Percentiles rank a stretch among this genome's conserved stretches.
Conservation (phyloP, 2,888 invertebrate species). For the Octonoba sinensis region DNA sequence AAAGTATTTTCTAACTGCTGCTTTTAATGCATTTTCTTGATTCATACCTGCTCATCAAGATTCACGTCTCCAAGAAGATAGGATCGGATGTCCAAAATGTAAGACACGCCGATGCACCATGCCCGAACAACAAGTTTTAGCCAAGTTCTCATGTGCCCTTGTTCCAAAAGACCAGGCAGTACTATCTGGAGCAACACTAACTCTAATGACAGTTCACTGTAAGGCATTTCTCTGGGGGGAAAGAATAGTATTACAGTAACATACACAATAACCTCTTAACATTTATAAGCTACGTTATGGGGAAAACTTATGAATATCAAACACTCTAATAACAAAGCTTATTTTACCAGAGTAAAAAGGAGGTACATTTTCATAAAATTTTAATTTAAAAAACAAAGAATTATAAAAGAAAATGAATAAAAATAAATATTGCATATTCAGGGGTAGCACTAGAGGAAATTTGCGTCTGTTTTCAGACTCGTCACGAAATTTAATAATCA, state of each 20-base stretch:
- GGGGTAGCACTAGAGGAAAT: no score
- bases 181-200: conserved; percentile 92
- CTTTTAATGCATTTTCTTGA: no score
- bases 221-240: conserved; percentile 74
- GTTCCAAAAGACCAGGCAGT: conserved; percentile 94
- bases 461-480: no score
- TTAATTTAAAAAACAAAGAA: no score
- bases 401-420: no score
- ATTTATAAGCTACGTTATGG: no score
- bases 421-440: no score
- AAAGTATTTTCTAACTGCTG: no score
- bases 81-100: conserved; percentile 87
- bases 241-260: not conserved
- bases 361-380: no score
- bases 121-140: conserved; percentile 84
- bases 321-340: not conserved
- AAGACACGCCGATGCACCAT: conserved; percentile 89
- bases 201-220: conserved; percentile 95
- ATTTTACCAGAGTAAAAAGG: no score
- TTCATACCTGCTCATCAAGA: conserved; percentile 47
- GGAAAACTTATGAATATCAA: no score
- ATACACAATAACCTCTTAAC: not conserved
- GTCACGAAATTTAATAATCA: no score
- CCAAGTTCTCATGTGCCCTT: conserved; percentile 95
- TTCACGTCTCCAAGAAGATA: conserved; percentile 85